Base-by-base conservation (phyloP, 1,140 invertebrate species). In the Drosophila insularis region DNA sequence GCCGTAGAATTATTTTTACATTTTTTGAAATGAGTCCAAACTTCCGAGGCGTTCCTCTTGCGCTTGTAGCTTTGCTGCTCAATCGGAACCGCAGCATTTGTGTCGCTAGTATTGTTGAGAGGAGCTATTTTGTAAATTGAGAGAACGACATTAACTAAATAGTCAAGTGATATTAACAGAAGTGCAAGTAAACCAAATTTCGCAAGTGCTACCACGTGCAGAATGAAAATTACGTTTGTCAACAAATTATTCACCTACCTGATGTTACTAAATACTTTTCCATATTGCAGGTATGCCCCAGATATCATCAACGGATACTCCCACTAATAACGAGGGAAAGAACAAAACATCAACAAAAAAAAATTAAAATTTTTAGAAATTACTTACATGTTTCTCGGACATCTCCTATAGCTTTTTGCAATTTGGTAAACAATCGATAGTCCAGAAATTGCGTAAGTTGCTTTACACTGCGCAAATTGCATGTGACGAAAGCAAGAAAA, bases 21-120 rank as follows among this genome's bases (percentile, higher is more conserved):
- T 14, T 31, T 55, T 31, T 55, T 21, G 7, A 55, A 55, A 55
- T 55, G 53, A 23, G 10, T n/a, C 53, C 53, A 55, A 21, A 55
- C 53, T 13, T 27, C 53, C 13, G 53, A 55, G 13, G n/a, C 53
- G 27, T 55, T 55, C 27, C 13, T 55, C 27, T 55, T 55, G 53
- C 53, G 19, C 27, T 55, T 55, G 19, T 21, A 17, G 27, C 53
- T 55, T 55, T 55, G 19, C 27, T 27, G 27, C 53, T 55, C 40
- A 46, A 19, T 46, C 40, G 14, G 4, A 46, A 46, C 40, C 5
- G 40, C 6, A 46, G 40, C 40, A 46, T 17, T 46, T 46, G 40
- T 17, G 5, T 46, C 40, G 40, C 14, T 46, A 17, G 14, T 46
- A 46, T n/a, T n/a, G 39, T 43, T 43, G 5, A 17, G 40, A 46